Evolutionary conservation across 2,113 vertebrate genomes (phyloP), one percentile per base, ranked within the genome.

Genomic region (Anarhynchus alexandrinus): DNA sequence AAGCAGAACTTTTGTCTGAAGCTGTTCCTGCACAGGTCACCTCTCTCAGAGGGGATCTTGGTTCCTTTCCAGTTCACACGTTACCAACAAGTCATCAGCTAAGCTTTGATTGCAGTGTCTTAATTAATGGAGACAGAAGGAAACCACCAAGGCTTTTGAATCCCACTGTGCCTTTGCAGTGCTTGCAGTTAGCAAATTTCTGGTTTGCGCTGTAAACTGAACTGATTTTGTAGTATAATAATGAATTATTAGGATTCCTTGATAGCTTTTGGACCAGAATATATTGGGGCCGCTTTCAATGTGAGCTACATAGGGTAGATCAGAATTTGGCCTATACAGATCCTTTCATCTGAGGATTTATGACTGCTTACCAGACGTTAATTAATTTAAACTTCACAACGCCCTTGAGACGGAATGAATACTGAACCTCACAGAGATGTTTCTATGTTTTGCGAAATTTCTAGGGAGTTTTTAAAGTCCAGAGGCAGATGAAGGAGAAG

Each of bases 301-400:
- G 34, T 67, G 47, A 79, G 19, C 9, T 86, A 2, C 36, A 7
- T 43, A 0, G 22, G 2, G 5, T 82, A 59, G 57, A 79, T 87
- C 80, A 91, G 93, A 88, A 95, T 96, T 91, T 88, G 78, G 42
- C 62, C 78, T 40, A 21, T 34, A 77, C 20, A 36, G 21, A 86
- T 91, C 65, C 38, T 95, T 96, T 94, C 66, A 90, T 88, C 58
- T 94, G 62, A 90, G 70, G 25, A 54, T 95, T 91, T 90, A 51
- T 83, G 64, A n/a, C 42, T 93, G 19, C 42, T 94, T 86, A 64
- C 23, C 7, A 91, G 67, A 70, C 45, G 30, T 70, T 90, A 94
- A 85, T 95, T 96, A 88, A 93, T 88, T 87, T 93, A 82, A 93
- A 88, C 84, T 95, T 93, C 84, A 77, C 32, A 77, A 47, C 32